Evolutionary conservation across 92 coral and sea anemone species (phyloP).

Genomic region (Muricea muricata): DNA sequence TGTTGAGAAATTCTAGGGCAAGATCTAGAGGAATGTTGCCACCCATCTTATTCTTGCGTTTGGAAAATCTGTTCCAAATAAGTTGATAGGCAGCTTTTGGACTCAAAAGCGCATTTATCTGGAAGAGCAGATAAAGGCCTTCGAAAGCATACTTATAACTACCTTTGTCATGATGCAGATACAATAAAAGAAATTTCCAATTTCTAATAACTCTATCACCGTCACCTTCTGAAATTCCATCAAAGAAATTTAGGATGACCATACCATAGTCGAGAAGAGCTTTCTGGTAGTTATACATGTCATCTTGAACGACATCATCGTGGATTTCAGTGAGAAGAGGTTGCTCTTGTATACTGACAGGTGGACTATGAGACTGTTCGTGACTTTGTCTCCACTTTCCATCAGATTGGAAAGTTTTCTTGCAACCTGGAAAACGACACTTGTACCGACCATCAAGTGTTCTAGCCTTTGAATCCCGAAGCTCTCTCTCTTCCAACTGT

Average conservation of each 20-base stretch:
- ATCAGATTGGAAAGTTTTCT: slow-evolving; percentile 66
- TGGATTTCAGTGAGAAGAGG: slow-evolving; percentile 32
- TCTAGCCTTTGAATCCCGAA: not conserved
- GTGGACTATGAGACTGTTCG: slow-evolving; percentile 73
- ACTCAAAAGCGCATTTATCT: not conserved
- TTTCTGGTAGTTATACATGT: slow-evolving; percentile 66
- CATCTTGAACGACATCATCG: slow-evolving; percentile 21
- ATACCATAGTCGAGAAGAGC: slow-evolving; percentile 71
- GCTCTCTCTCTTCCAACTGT: slow-evolving; percentile 1
- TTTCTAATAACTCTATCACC: slow-evolving; percentile 46
- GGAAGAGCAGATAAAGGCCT: slow-evolving; percentile 37
- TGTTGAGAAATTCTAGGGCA: slow-evolving; percentile 13
- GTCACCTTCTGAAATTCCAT: slow-evolving; percentile 71
- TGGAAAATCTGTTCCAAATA: slow-evolving; percentile 32
- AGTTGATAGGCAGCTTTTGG: slow-evolving; percentile 12
- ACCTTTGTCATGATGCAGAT: slow-evolving; percentile 42
- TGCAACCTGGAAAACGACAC: slow-evolving; percentile 60
- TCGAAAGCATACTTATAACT: slow-evolving; percentile 58
- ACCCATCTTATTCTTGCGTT: slow-evolving; percentile 23
- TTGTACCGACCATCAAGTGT: slow-evolving; percentile 7
- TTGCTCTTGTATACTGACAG: slow-evolving; percentile 46
- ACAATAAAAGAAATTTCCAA: slow-evolving; percentile 56
- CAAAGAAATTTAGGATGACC: slow-evolving; percentile 62
- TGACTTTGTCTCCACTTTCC: slow-evolving; percentile 72
- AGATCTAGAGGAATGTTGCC: slow-evolving; percentile 33